Conservation (phyloP, 2,797 vertebrate species). For the Tragelaphus oryx region DNA sequence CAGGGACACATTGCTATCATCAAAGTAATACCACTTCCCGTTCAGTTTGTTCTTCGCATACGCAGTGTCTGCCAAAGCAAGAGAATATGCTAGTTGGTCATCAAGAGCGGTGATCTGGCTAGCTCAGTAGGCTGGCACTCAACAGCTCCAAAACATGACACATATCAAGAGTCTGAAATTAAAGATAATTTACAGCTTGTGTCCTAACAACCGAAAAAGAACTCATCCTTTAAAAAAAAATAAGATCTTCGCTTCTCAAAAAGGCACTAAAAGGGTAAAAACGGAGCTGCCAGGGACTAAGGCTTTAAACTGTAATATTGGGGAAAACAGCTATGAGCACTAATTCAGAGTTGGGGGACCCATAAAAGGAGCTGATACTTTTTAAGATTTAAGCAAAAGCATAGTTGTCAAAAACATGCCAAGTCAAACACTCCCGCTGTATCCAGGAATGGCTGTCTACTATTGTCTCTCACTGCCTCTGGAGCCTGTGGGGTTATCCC, state of each 20-base stretch:
- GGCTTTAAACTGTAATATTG: background rate
- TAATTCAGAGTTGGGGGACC: background rate
- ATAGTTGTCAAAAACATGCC: background rate
- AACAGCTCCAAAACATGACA: background rate
- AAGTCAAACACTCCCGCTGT: background rate
- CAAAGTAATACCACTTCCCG: conserved; percentile 95
- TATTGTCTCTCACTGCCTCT: background rate
- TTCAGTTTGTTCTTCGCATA: conserved; percentile 94
- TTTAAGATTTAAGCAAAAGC: background rate
- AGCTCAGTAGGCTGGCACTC: background rate
- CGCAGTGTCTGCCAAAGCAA: conserved; percentile 88
- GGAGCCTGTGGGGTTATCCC: background rate
- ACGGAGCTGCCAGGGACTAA: background rate
- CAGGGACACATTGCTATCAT: conserved; percentile 93
- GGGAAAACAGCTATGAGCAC: background rate
- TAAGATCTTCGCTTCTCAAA: background rate
- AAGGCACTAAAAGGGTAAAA: background rate
- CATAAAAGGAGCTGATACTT: background rate
- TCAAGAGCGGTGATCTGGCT: background rate
- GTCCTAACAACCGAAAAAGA: background rate
- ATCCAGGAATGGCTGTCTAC: background rate
- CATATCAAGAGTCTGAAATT: background rate
- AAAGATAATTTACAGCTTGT: background rate
- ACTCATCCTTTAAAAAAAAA: background rate
- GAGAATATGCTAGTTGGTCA: background rate